Percentiles rank a stretch among this genome's conserved stretches.
phyloP scores from a whole-genome alignment of 1,140 invertebrate species.

The Pogonomyrmex californicus region DNA sequence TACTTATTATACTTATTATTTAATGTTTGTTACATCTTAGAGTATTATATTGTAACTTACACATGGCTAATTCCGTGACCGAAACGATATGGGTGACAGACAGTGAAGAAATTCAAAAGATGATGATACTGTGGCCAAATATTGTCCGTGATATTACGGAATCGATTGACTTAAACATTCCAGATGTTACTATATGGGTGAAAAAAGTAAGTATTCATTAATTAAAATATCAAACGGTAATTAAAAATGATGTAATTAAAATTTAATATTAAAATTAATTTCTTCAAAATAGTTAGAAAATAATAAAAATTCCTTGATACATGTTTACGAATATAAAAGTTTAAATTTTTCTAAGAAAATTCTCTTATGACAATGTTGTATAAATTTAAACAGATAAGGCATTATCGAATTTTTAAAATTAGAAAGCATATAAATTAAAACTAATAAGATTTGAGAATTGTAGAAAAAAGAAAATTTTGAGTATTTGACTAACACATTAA shows the following conservation, averaged over 20 bases:
- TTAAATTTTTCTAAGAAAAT: neutral
- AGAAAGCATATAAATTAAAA: neutral
- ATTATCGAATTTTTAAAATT: neutral
- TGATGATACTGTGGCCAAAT: too few species aligned
- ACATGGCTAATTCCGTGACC: conserved; percentile 85
- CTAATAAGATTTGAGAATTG: too few species aligned
- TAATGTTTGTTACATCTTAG: conserved; percentile 43
- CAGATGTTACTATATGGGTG: too few species aligned
- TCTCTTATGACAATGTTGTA: neutral
- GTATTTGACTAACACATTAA: too few species aligned
- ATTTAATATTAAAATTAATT: neutral
- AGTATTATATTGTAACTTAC: conserved; percentile 10
- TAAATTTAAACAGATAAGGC: neutral
- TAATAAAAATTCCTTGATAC: too few species aligned
- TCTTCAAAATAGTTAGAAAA: neutral
- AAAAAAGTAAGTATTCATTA: conserved; percentile 87
- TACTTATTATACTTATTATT: neutral
- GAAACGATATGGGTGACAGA: conserved; percentile 85
- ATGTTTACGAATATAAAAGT: too few species aligned
- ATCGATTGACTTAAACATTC: too few species aligned
- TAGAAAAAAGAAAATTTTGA: too few species aligned
- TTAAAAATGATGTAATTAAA: neutral
- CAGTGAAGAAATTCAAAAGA: too few species aligned
- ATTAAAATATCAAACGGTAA: neutral
- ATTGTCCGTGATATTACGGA: too few species aligned